phyloP scores from a whole-genome alignment of 2,113 vertebrate genomes.

The Proterorhinus semilunaris region DNA sequence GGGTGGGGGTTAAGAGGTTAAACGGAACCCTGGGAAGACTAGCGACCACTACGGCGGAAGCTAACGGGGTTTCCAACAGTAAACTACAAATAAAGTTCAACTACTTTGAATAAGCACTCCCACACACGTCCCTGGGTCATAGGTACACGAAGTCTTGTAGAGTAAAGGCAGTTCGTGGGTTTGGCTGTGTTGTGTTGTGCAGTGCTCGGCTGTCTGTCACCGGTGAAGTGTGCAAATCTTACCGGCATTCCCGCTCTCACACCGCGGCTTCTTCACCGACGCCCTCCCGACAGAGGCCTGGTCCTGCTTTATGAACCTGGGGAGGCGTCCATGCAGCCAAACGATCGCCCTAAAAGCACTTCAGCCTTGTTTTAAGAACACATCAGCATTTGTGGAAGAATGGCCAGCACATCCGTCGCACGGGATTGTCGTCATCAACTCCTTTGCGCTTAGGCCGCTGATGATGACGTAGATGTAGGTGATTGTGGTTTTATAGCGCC shows the following conservation, averaged over 20 bases:
- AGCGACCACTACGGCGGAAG: no score
- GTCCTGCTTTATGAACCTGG: neutral
- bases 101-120: no score
- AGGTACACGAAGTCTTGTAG: no score
- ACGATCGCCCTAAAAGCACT: neutral
- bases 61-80: no score
- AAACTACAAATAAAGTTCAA: no score
- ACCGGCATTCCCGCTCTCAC: slow-evolving; percentile 65
- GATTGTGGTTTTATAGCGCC: neutral
- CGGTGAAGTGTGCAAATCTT: slow-evolving; percentile 20
- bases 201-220: neutral
- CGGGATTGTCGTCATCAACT: slow-evolving; percentile 26
- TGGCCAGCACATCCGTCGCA: slow-evolving; percentile 53
- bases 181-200: no score
- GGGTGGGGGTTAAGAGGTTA: no score
- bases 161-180: neutral
- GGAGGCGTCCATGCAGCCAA: neutral
- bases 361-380: slow-evolving; percentile 41
- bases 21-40: no score
- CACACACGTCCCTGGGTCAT: no score
- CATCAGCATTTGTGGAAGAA: slow-evolving; percentile 55
- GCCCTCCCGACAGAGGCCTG: slow-evolving; percentile 10
- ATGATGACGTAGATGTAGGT: neutral
- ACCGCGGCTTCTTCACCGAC: slow-evolving; percentile 36
- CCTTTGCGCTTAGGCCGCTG: neutral